Conservation (phyloP, 2,888 invertebrate species). For the Campopleginae sp. region DNA sequence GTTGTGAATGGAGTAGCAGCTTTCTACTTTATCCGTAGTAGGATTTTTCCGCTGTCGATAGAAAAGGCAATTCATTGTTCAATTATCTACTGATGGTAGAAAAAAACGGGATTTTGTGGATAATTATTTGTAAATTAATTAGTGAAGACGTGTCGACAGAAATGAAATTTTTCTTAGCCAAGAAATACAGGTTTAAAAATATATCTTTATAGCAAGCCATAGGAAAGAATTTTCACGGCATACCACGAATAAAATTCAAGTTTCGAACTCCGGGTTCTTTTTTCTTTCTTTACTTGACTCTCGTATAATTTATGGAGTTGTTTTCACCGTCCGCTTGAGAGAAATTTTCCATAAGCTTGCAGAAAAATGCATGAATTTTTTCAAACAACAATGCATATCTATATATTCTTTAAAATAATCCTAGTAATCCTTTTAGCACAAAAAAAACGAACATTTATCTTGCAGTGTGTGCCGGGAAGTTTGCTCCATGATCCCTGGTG, state of each 20-base stretch:
- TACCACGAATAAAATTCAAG: background rate
- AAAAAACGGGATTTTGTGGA: background rate
- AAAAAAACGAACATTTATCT: slow-evolving; percentile 1
- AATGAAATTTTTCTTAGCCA: background rate
- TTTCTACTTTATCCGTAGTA: background rate
- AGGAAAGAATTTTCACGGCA: background rate
- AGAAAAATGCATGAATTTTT: slow-evolving; percentile 43
- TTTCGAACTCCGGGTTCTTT: background rate
- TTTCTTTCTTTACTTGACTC: slow-evolving; percentile 27
- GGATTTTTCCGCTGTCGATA: background rate
- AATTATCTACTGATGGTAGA: background rate
- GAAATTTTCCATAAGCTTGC: slow-evolving; percentile 59
- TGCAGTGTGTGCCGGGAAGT: background rate
- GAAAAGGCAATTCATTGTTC: background rate
- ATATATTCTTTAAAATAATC: background rate
- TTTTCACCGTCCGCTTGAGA: slow-evolving; percentile 50
- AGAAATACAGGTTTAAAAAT: background rate
- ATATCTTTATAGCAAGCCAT: background rate
- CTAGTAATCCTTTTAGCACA: slow-evolving; percentile 9
- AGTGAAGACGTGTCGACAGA: background rate
- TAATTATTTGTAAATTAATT: background rate
- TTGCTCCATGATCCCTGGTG: background rate
- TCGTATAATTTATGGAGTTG: slow-evolving; percentile 62
- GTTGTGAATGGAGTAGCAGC: background rate
- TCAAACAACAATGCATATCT: background rate